These are phyloP conservation scores for Drosophila cyrtoloma DNA, from an alignment of 2,888 invertebrate genomes.

Conservation along the genomic window DNA sequence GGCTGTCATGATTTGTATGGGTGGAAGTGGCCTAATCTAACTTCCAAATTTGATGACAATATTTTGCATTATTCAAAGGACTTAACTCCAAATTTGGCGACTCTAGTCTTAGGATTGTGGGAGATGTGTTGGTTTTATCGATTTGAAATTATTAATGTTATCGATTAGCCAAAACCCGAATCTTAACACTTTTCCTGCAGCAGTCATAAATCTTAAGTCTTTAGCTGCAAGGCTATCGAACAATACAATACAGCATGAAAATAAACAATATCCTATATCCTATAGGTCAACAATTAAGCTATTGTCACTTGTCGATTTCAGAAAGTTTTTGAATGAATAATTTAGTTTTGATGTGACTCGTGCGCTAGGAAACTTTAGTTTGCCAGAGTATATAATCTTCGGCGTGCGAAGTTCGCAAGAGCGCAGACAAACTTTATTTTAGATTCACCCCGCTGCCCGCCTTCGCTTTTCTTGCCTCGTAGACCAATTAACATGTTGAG, in stretches of 20 bases:
- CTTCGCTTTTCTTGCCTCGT: slow-evolving; percentile 30
- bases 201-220: not conserved
- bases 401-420: slow-evolving; percentile 2
- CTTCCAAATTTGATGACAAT: not conserved
- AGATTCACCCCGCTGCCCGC: not conserved
- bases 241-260: not conserved
- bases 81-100: not conserved
- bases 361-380: not conserved
- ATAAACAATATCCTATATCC: not conserved
- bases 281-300: not conserved
- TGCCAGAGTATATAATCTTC: slow-evolving; percentile 2
- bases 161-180: not conserved
- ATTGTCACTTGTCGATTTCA: not conserved
- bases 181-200: not conserved
- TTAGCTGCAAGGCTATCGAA: not conserved
- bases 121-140: not conserved
- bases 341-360: not conserved
- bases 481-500: slow-evolving; percentile 75
- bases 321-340: not conserved
- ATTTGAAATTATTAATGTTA: no score
- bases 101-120: not conserved
- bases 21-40: not conserved
- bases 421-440: slow-evolving; percentile 21
- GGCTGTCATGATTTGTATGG: not conserved
- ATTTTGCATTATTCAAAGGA: not conserved